These are phyloP conservation scores for Eurytoma adleriae DNA, from an alignment of 2,888 invertebrate genomes.

Conservation along the genomic window DNA sequence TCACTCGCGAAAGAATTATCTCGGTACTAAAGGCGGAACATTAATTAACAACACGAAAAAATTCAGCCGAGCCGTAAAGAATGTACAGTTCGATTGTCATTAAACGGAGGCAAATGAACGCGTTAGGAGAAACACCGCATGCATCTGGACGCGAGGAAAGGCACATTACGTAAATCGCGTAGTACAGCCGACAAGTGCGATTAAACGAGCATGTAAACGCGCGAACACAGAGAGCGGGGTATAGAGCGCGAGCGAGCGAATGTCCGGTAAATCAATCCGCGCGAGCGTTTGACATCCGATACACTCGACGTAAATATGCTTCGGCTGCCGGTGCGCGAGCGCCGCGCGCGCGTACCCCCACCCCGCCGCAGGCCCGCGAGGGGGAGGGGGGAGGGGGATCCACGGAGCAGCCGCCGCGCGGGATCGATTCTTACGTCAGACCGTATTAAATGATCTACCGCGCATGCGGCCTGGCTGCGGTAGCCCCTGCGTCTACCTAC, in stretches of 20 bases:
- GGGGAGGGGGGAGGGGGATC: constrained; percentile 1
- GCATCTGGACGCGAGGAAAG: background rate
- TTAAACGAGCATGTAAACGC: constrained; percentile 54
- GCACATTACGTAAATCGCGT: constrained; percentile 40
- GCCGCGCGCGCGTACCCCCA: background rate
- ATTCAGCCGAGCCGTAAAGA: no score
- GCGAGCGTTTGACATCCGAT: constrained; percentile 58
- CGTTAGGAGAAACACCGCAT: no score
- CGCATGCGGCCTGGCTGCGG: constrained; percentile 18
- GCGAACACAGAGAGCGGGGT: background rate
- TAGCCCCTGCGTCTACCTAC: background rate
- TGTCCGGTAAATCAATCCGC: constrained; percentile 62
- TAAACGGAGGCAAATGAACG: no score
- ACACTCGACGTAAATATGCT: constrained; percentile 44
- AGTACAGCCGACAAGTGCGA: constrained; percentile 35
- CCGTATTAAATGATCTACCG: constrained; percentile 46
- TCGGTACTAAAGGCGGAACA: no score
- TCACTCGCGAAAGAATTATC: no score
- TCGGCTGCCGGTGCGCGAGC: constrained; percentile 12
- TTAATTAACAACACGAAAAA: no score
- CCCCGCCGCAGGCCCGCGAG: background rate
- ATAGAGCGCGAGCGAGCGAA: constrained; percentile 27
- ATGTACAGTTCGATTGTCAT: no score
- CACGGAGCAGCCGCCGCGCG: background rate
- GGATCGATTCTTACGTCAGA: constrained; percentile 44